phyloP scores from a whole-genome alignment of 1,140 invertebrate genomes.

The Diprion similis region DNA sequence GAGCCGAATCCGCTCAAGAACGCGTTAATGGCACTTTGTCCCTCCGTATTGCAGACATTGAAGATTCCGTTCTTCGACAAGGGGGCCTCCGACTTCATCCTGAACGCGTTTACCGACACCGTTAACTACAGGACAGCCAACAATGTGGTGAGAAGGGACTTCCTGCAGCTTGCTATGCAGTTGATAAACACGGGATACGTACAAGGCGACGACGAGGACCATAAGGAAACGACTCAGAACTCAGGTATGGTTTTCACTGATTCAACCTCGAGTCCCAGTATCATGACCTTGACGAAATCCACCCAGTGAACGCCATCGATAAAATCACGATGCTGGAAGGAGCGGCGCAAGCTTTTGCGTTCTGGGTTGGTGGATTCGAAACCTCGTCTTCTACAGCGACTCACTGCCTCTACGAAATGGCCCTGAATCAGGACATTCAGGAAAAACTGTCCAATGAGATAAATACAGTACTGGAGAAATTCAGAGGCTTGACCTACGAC shows the following conservation, averaged over 20 bases:
- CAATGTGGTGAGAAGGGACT: constrained; percentile 56
- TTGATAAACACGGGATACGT: constrained; percentile 38
- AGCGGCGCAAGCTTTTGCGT: not conserved
- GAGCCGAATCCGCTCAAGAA: constrained; percentile 45
- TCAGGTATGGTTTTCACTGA: not conserved
- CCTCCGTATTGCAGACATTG: constrained; percentile 23
- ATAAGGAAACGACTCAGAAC: constrained; percentile 4
- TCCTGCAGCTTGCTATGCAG: constrained; percentile 43
- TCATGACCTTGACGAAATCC: constrained; percentile 14
- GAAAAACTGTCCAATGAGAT: constrained; percentile 45
- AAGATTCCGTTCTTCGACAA: constrained; percentile 19
- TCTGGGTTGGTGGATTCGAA: not conserved
- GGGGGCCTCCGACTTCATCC: constrained; percentile 55
- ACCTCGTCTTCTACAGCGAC: constrained; percentile 54
- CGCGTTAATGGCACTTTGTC: constrained; percentile 21
- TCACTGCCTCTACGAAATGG: constrained; percentile 56
- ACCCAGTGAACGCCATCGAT: not conserved
- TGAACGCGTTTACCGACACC: constrained; percentile 61
- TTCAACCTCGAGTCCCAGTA: too few relatives aligned
- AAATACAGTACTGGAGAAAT: constrained; percentile 14
- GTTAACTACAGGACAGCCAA: constrained; percentile 56
- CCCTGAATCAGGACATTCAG: constrained; percentile 56
- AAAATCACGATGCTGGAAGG: not conserved
- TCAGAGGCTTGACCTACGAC: constrained; percentile 34
- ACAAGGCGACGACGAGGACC: constrained; percentile 14